Percentiles rank a stretch among this genome's conserved stretches.
Conservation (phyloP, 2,113 vertebrate species). For the Alexandromys fortis region DNA sequence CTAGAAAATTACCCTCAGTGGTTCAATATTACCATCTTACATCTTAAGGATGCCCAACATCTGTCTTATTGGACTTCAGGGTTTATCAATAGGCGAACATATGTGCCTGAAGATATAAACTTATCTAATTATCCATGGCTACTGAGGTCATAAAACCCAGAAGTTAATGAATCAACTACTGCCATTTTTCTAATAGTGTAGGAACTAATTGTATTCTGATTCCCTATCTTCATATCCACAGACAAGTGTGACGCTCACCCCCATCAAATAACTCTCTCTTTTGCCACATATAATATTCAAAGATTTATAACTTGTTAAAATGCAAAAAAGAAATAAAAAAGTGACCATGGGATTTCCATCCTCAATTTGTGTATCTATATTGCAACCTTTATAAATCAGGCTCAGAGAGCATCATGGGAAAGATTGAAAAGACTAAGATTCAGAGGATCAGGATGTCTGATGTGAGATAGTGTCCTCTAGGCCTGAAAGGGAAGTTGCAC, state of each 20-base stretch:
- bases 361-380: background rate
- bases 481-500: background rate
- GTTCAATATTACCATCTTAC: background rate
- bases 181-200: background rate
- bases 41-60: background rate
- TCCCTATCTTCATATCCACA: background rate
- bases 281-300: background rate
- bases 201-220: background rate
- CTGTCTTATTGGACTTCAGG: background rate
- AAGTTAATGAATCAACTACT: background rate
- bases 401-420: background rate
- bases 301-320: background rate
- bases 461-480: background rate
- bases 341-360: background rate
- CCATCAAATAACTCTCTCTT: background rate
- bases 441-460: background rate
- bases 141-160: background rate
- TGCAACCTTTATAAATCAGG: background rate
- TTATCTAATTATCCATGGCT: background rate
- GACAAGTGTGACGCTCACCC: background rate
- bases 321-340: background rate
- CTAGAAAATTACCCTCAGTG: background rate
- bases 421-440: background rate
- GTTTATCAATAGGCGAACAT: background rate
- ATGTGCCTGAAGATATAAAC: background rate